Evolutionary conservation across 2,113 vertebrate species (phyloP).

Genomic region (Lamprotornis superbus): DNA sequence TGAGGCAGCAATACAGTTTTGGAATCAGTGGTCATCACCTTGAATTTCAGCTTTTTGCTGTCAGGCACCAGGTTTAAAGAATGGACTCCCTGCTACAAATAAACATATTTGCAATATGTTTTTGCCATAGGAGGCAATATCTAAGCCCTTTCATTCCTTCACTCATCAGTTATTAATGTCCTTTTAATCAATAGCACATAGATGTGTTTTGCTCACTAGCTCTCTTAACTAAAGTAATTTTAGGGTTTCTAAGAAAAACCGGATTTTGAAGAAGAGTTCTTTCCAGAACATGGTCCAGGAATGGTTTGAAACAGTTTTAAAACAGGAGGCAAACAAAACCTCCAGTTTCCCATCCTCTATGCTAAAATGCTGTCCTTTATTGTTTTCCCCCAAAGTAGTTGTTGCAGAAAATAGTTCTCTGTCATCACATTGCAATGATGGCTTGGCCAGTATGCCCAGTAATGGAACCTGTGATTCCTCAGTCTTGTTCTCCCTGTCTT

Average conservation of each 20-base stretch:
- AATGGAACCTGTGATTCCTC: background rate
- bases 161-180: background rate
- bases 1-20: background rate
- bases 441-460: background rate
- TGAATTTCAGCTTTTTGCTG: background rate
- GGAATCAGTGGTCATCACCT: background rate
- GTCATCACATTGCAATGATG: accelerated
- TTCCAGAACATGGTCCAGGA: background rate
- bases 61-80: background rate
- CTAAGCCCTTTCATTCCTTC: background rate
- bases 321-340: background rate
- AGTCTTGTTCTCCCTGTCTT: background rate
- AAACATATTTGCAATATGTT: background rate
- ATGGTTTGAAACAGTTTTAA: background rate
- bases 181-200: background rate
- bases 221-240: background rate
- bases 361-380: background rate
- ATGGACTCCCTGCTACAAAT: background rate
- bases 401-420: background rate
- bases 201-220: background rate
- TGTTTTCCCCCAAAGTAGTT: background rate
- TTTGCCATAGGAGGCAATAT: background rate
- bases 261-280: background rate
- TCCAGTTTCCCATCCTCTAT: background rate
- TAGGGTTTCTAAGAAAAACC: background rate